Evolutionary conservation across 2,113 vertebrate species (phyloP).

Genomic region (Catagonus wagneri): DNA sequence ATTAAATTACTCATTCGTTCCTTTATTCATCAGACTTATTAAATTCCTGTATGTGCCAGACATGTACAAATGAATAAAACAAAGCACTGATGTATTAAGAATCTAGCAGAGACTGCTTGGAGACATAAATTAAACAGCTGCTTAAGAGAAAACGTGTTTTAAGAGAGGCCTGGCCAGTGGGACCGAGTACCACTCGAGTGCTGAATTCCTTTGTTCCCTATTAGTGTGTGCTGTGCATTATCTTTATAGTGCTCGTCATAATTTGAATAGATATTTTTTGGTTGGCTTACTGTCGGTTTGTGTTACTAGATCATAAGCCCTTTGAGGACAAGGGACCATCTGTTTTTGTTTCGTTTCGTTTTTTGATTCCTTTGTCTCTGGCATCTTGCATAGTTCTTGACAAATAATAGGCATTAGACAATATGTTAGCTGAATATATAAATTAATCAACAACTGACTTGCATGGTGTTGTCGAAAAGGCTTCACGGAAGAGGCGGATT

Average conservation of each 20-base stretch:
- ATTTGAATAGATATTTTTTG: background rate
- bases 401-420: background rate
- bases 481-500: background rate
- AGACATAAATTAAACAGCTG: background rate
- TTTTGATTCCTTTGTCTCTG: background rate
- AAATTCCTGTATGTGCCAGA: background rate
- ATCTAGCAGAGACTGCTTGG: background rate
- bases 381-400: background rate
- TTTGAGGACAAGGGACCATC: background rate
- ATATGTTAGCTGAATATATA: background rate
- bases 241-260: background rate
- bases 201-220: background rate
- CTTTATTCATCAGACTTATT: background rate
- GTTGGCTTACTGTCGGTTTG: background rate
- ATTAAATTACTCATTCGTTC: background rate
- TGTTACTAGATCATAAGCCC: background rate
- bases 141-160: background rate
- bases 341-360: background rate
- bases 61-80: background rate
- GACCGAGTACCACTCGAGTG: background rate
- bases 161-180: background rate
- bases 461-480: background rate
- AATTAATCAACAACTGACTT: background rate
- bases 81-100: background rate
- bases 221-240: background rate